A percentile compares a stretch with the other conserved stretches of the same genome.
Conservation (phyloP, 2,888 invertebrate genomes). For the Hypsopygia costalis region DNA sequence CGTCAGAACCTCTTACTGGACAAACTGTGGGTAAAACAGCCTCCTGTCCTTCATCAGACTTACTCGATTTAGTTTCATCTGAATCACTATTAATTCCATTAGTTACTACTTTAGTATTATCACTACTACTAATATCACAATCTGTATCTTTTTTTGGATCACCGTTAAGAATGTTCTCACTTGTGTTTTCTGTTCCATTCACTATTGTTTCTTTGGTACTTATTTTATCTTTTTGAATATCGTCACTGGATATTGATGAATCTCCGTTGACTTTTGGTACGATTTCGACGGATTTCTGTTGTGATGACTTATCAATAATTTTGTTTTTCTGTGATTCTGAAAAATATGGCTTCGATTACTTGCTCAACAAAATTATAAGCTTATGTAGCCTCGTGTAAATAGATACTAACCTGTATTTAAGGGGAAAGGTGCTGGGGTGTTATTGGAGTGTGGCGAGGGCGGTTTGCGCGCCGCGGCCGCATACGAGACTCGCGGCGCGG, state of each 20-base stretch:
- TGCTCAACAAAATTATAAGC: no score
- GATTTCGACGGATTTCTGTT: conserved; percentile 40
- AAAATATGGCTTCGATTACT: conserved; percentile 13
- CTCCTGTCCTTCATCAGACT: conserved; percentile 55
- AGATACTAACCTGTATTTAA: conserved; percentile 51
- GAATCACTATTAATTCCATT: conserved; percentile 70
- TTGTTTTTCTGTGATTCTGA: conserved; percentile 59
- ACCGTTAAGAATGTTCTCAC: conserved; percentile 59
- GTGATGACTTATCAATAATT: conserved; percentile 50
- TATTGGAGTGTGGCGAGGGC: conserved; percentile 57
- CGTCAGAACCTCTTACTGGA: conserved; percentile 40
- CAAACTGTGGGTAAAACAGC: conserved; percentile 31
- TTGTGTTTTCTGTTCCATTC: conserved; percentile 59
- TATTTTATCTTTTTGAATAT: conserved; percentile 52
- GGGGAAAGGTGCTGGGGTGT: conserved; percentile 54
- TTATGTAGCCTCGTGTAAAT: neutral
- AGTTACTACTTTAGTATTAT: conserved; percentile 73
- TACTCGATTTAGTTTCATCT: conserved; percentile 61
- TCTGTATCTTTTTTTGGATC: conserved; percentile 65
- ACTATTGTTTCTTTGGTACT: conserved; percentile 71
- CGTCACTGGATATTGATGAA: conserved; percentile 45
- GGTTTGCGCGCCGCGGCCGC: conserved; percentile 71
- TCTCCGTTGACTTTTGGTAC: conserved; percentile 57
- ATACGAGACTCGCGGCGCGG: conserved; percentile 59
- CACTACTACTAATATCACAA: conserved; percentile 79